Percentiles rank a stretch among this genome's conserved stretches.
Conservation (phyloP, 2,888 invertebrate genomes). For the Drosophila atroscutellata region DNA sequence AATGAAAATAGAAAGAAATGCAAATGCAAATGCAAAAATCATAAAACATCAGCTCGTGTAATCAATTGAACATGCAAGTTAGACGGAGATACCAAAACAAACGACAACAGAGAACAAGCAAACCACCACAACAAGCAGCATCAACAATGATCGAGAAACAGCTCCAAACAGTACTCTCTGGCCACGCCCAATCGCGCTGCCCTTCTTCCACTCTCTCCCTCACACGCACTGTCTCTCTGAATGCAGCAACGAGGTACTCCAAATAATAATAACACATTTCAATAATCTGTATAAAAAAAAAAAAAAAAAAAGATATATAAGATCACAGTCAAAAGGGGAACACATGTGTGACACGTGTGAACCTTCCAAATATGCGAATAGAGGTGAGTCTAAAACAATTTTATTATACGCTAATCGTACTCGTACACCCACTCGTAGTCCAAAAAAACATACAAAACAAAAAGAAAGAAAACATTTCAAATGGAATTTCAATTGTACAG, state of each 20-base stretch:
- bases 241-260: constrained; percentile 74
- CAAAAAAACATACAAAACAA: not conserved
- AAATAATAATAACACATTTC: constrained; percentile 72
- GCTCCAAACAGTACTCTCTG: constrained; percentile 11
- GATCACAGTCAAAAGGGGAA: constrained; percentile 47
- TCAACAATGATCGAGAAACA: constrained; percentile 16
- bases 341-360: constrained; percentile 38
- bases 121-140: constrained; percentile 13
- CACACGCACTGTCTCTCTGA: constrained; percentile 10
- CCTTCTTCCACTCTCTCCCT: constrained; percentile 9
- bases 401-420: constrained; percentile 32
- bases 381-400: constrained; percentile 51
- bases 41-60: constrained; percentile 14
- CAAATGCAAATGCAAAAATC: constrained; percentile 8
- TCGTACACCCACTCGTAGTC: constrained; percentile 36
- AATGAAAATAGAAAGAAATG: constrained; percentile 5
- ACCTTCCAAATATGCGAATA: constrained; percentile 35
- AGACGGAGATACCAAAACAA: constrained; percentile 13
- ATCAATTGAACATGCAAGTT: constrained; percentile 19
- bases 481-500: constrained; percentile 36
- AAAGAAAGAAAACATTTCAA: constrained; percentile 10
- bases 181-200: constrained; percentile 22
- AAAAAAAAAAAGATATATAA: constrained; percentile 42
- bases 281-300: constrained; percentile 62
- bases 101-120: constrained; percentile 3